phyloP scores from a whole-genome alignment of 2,797 vertebrate species.

The Momotus momota region DNA sequence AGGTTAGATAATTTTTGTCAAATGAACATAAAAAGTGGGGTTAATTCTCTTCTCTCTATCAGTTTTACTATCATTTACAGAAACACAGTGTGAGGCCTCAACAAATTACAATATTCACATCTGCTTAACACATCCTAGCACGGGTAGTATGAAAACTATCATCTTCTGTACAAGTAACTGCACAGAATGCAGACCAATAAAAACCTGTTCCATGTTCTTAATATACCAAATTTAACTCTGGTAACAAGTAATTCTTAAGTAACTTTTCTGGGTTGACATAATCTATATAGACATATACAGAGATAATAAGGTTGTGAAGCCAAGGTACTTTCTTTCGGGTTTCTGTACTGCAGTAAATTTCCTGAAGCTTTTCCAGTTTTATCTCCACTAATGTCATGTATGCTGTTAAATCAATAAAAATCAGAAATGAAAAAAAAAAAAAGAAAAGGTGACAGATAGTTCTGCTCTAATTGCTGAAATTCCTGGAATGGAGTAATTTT shows the following conservation, averaged over 20 bases:
- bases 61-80: background rate
- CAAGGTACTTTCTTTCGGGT: background rate
- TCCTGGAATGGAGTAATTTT: background rate
- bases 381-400: background rate
- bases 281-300: background rate
- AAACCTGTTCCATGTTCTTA: background rate
- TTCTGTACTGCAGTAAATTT: background rate
- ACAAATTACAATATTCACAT: background rate
- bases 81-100: background rate
- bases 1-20: background rate
- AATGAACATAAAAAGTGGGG: background rate
- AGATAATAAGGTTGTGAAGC: background rate
- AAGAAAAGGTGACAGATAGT: background rate
- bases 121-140: background rate
- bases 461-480: background rate
- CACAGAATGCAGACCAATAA: background rate
- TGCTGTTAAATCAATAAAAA: background rate
- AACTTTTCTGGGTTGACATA: background rate
- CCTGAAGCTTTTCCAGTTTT: background rate
- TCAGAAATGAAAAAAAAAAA: fast-evolving
- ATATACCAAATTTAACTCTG: background rate
- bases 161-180: background rate
- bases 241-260: background rate
- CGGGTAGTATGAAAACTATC: background rate
- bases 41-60: background rate